Base-by-base conservation (phyloP, 1,140 invertebrate genomes). In the Stenopsyche tienmushanensis region DNA sequence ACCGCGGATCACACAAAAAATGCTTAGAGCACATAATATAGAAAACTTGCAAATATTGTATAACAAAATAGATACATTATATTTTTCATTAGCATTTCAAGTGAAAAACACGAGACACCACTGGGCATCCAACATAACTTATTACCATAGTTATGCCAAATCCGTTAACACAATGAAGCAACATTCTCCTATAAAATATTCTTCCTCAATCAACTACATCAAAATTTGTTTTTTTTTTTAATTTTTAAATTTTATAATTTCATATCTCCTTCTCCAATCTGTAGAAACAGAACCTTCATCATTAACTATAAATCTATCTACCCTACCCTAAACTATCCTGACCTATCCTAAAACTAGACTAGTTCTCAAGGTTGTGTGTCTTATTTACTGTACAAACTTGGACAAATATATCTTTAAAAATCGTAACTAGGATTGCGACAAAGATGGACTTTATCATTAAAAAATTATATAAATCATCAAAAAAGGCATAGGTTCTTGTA, bases 21-120 rank as follows among this genome's bases (percentile, higher is more conserved):
- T 80, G 79, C 79, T 80, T 76, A 79, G 80, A 81, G 80, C 80
- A 80, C 77, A 78, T 80, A 79, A 60, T 60, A 60, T 60, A 60
- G 57, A 78, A 80, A 78, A 81, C 78, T 80, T 81, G 78, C 80
- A 80, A 81, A 80, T 79, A 80, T 76, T 78, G 79, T 77, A 76
- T 81, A 81, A 81, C 80, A 81, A 81, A 81, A 81, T 81, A 81
- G 78, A 81, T 81, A 81, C 78, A 80, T 79, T 79, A 78, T 79
- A 76, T 78, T 55, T 66, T 49, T 69, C 26, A 29, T 63, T 54
- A 64, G 64, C 60, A 57, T 62, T 69, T 66, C 49, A 53, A 65
- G 60, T 70, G 69, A 57, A 53, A 66, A 66, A 59, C 53, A 55
- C 41, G 49, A 45, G 57, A 62, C 26, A 34, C 44, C 52, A 39